Evolutionary conservation across 2,888 invertebrate genomes (phyloP), one percentile per base, ranked within the genome.

Genomic region (Euphydryas editha): DNA sequence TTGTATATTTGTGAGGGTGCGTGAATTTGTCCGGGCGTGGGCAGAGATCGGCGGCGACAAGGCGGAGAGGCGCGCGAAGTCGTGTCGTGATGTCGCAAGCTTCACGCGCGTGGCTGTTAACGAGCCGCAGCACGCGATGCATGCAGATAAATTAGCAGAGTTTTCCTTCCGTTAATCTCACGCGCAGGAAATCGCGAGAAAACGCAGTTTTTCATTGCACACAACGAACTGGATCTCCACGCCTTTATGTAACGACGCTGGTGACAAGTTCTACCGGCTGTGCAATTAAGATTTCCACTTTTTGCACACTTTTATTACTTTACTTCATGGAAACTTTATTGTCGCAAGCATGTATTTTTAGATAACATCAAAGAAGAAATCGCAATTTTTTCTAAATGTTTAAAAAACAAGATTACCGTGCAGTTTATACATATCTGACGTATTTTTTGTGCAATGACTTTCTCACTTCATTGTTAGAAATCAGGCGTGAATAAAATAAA

Each of bases 301-400:
- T 92, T 92, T 92, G 88, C 87, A 78, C 83, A 83, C 83, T 89
- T 89, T 92, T 90, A 90, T 91, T 88, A 84, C 90, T 87, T 85
- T 82, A 88, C 86, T 92, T 91, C 92, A 89, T 87, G 92, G 92
- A 92, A 92, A 92, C 86, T 88, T 90, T 90, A 90, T 89, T 90
- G 91, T 90, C 85, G 80, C 86, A 87, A 87, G 86, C 85, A 83
- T 85, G 85, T 88, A 86, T 83, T 81, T 82, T 83, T 84, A 85
- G 91, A 91, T 91, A 88, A 84, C 90, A 85, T 64, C 81, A 82
- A 81, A 88, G 87, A 90, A 91, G 88, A 91, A 91, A 90, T 90
- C 87, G 86, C 85, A 84, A 82, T 87, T 89, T 49, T 92, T 92
- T 90, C 88, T 88, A 90, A 90, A 87, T 87, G 87, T 82, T 83